Evolutionary conservation across 2,797 vertebrate species (phyloP), one percentile per base, ranked within the genome.

Genomic region (Gadopsis bispinosus): DNA sequence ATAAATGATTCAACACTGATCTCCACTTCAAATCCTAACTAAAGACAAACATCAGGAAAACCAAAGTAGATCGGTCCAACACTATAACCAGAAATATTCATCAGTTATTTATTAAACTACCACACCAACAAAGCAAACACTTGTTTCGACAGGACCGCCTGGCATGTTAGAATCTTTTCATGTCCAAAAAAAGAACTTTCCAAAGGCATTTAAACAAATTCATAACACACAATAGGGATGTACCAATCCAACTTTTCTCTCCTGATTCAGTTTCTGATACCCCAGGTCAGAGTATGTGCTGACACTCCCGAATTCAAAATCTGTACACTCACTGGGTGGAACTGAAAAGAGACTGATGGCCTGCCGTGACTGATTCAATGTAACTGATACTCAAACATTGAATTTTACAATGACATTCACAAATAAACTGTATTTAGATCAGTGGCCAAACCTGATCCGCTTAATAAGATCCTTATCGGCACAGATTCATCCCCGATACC

Each of bases 61-160:
- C 43, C 60, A 74, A 59, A 62, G 59, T 29, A 58, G 45, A 74
- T 73, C 43, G 35, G 56, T 66, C 60, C 19, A 58, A 41, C 41
- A 13, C 45, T 43, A 55, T 13, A 82, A 72, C 53, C 37, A 69
- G 47, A 83, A 67, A 80, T 76, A 83, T 51, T 80, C 68, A 72
- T 56, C 69, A 77, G 72, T 77, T 48, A 76, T 43, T 73, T 60
- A 82, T 79, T 76, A 60, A 68, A 64, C 62, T 50, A 75, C 58
- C 83, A 70, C 66, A 86, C 69, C 70, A 89, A 67, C 77, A 88
- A 81, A 90, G 29, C 31, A 77, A 81, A 88, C 47, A 71, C 75
- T 83, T 33, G 29, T 47, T 9, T 54, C 14, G 12, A 80, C 17
- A 87, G 74, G 67, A 80, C 53, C 71, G 39, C 82, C 63, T 80